A percentile compares a stretch with the other conserved stretches of the same genome.
These are phyloP conservation scores for Condylura cristata DNA, from an alignment of 2,113 vertebrate genomes.

Conservation along the genomic window DNA sequence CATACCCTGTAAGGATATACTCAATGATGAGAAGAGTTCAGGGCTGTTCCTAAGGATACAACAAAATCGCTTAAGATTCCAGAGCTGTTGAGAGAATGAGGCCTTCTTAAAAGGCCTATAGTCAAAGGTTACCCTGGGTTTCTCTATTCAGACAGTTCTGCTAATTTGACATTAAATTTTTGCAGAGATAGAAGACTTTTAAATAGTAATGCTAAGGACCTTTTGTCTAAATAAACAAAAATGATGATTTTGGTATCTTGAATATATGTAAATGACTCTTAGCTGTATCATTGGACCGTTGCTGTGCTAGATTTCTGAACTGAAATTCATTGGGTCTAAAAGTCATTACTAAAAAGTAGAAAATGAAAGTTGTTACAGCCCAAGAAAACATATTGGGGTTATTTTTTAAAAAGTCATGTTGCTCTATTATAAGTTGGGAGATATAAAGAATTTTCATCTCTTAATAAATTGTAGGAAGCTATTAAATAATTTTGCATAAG, in stretches of 20 bases:
- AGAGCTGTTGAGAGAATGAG: background rate
- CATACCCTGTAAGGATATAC: background rate
- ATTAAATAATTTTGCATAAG: conserved; percentile 49
- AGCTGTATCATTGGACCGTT: background rate
- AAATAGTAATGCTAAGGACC: background rate
- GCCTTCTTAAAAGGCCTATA: background rate
- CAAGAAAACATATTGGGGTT: background rate
- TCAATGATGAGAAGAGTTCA: background rate
- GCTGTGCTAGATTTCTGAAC: background rate
- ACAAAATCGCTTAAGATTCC: background rate
- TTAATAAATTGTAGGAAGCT: conserved; percentile 22
- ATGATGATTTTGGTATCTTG: background rate
- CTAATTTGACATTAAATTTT: conserved; percentile 13
- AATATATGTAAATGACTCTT: background rate
- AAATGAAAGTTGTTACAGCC: background rate
- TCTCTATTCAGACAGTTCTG: background rate
- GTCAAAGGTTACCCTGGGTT: background rate
- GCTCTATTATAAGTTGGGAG: background rate
- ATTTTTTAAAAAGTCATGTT: background rate
- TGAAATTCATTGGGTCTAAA: background rate
- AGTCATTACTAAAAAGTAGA: background rate
- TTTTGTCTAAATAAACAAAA: background rate
- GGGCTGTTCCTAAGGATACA: background rate
- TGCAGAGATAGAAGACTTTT: background rate
- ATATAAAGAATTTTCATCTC: background rate